Base-by-base conservation (phyloP, 2,797 vertebrate species). In the Macropus fuliginosus region DNA sequence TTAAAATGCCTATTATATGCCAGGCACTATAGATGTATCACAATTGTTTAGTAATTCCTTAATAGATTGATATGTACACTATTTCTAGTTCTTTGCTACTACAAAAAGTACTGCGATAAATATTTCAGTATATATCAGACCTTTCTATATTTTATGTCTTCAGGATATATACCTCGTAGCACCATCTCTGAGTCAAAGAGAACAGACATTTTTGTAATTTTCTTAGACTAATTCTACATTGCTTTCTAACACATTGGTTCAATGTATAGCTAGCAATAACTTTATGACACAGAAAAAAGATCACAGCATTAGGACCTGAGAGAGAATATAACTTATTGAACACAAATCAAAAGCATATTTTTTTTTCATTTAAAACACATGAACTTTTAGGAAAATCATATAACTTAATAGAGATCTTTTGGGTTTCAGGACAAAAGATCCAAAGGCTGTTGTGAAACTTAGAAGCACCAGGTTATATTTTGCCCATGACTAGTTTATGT, bases 221-320 rank as follows among this genome's bases (percentile, higher is more conserved):
- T 40, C 62, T 40, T 74, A 74, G n/a, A 21, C 18, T 24, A 74
- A 74, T 40, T 74, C n/a, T 74, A 9, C 4, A 74, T 74, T 40
- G 2, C n/a, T 40, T 74, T 40, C 66, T 8, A 40, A 74, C 34
- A 81, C 2, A 46, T 46, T 27, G 21, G 74, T 46, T 24, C 2
- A 46, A 46, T 27, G 46, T 81, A 40, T 21, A 8, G 0, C 66
- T 74, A 74, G 66, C 66, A 40, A 74, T 40, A 74, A 74, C 18
- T 21, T 95, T 96, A 92, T 93, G 96, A 89, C 34, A 95, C 14
- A 57, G n/a, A 56, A 95, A 97, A 97, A 81, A 81, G 27, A 55
- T 87, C 92, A 87, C 95, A 96, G 97, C 10, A 27, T 59, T 90
- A 5, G 62, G 92, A 91, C 92, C 96, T 97, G 91, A 96, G 94